phyloP scores from a whole-genome alignment of 2,888 invertebrate species.

The Drosophila subsilvestris region DNA sequence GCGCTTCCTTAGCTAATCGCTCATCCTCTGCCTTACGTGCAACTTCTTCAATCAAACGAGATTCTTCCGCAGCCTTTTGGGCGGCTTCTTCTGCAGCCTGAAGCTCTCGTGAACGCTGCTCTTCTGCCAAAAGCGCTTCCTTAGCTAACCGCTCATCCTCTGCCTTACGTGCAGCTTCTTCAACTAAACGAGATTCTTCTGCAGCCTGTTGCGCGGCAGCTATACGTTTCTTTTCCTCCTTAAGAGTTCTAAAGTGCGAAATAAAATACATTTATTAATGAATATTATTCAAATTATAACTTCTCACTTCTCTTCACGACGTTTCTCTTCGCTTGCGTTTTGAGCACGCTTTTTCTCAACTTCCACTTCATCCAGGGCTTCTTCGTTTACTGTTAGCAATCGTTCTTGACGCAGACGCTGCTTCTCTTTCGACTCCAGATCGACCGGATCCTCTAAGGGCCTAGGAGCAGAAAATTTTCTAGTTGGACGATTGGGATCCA shows the following conservation, averaged over 20 bases:
- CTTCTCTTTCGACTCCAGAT: constrained; percentile 86
- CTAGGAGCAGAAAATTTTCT: constrained; percentile 88
- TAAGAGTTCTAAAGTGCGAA: constrained; percentile 84
- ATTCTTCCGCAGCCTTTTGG: constrained; percentile 85
- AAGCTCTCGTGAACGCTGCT: not conserved
- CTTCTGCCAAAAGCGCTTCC: too few relatives aligned
- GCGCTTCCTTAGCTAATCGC: constrained; percentile 26
- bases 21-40: constrained; percentile 84
- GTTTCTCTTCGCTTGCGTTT: constrained; percentile 85
- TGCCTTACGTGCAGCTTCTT: too few relatives aligned
- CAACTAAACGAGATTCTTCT: constrained; percentile 84
- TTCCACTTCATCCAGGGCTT: constrained; percentile 80
- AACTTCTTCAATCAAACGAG: constrained; percentile 83
- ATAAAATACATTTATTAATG: not conserved
- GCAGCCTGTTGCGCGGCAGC: constrained; percentile 85
- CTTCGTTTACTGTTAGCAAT: constrained; percentile 85
- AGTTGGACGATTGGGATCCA: constrained; percentile 89
- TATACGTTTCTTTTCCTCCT: constrained; percentile 86
- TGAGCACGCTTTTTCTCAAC: constrained; percentile 85
- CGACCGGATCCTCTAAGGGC: constrained; percentile 86
- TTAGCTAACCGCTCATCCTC: too few relatives aligned
- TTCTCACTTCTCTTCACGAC: constrained; percentile 83
- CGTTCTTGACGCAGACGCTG: constrained; percentile 87
- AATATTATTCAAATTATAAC: not conserved
- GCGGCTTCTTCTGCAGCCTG: constrained; percentile 85